Conservation (phyloP, 1,140 invertebrate genomes). For the Musca domestica region DNA sequence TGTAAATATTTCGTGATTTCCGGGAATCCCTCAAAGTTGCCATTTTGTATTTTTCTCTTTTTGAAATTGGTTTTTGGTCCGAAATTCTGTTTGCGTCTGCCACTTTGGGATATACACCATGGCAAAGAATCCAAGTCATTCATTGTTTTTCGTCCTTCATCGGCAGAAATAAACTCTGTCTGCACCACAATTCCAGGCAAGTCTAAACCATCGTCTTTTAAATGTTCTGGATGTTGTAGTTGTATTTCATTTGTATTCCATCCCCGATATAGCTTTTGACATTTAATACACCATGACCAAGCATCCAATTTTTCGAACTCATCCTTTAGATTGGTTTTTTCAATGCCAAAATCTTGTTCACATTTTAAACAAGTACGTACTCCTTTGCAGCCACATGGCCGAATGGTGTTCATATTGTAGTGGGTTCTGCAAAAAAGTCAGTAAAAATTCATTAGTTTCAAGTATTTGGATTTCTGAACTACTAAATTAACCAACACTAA, state of each 20-base stretch:
- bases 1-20: slow-evolving; percentile 78
- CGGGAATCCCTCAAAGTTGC: slow-evolving; percentile 86
- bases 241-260: slow-evolving; percentile 62
- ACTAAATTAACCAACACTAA: no score
- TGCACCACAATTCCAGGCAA: slow-evolving; percentile 72
- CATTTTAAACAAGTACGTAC: slow-evolving; percentile 84
- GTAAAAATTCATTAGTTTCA: no score
- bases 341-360: slow-evolving; percentile 68
- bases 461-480: no score
- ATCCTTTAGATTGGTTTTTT: slow-evolving; percentile 53
- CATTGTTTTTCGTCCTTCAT: slow-evolving; percentile 71
- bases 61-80: slow-evolving; percentile 99
- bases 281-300: slow-evolving; percentile 75
- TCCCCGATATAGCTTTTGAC: slow-evolving; percentile 71
- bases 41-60: slow-evolving; percentile 78
- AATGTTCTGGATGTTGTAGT: slow-evolving; percentile 67
- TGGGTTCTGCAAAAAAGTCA: no score
- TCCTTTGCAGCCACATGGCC: slow-evolving; percentile 89
- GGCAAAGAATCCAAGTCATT: slow-evolving; percentile 73
- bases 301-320: slow-evolving; percentile 56
- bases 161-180: slow-evolving; percentile 70
- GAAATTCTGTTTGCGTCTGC: slow-evolving; percentile 95
- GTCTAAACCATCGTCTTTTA: slow-evolving; percentile 57
- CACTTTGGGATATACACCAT: slow-evolving; percentile 94
- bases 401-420: slow-evolving; percentile 64